Base-by-base conservation (phyloP, 1,140 invertebrate species). In the Drosophila persimilis region DNA sequence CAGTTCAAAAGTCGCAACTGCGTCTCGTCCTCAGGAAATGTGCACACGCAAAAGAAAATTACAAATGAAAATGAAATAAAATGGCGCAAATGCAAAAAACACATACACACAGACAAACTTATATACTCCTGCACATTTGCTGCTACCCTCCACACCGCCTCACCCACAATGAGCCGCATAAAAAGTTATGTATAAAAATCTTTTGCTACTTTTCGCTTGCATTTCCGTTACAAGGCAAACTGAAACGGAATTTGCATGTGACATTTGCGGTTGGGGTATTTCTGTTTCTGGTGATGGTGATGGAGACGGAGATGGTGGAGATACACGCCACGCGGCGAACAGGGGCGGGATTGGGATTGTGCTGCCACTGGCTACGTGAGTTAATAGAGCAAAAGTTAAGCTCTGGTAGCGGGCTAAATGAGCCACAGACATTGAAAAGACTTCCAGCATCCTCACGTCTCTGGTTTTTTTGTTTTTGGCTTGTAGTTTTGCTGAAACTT, bases 11-110 rank as follows among this genome's bases (percentile, higher is more conserved):
- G 77, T 75, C 76, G 79, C 64, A 53, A 70, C 77, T 60, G 31
- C 60, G 61, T 75, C 61, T 48, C 35, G 63, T 61, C 41, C 71
- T 47, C 58, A 72, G 78, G 66, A 80, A 80, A 80, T 80, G 77
- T 80, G 50, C 70, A 70, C 75, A 80, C 64, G 71, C 75, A 74
- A 78, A 71, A 77, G 52, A 74, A 77, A 77, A 77, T 74, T 77
- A 65, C 59, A 66, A 80, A 80, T 80, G 62, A 80, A 80, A 80
- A 76, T 80, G 72, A 80, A 80, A 80, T 80, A 80, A 76, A 80
- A 75, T 75, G 77, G 72, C 67, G 72, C 46, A 80, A 80, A 80
- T 80, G 72, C 73, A 76, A 80, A 76, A 59, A 72, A 20, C 59
- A 46, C 56, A 13, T 35, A 67, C 46, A 71, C 6, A 45, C 4